Evolutionary conservation across 2,797 vertebrate species (phyloP).

Genomic region (Spinus olivaceus): DNA sequence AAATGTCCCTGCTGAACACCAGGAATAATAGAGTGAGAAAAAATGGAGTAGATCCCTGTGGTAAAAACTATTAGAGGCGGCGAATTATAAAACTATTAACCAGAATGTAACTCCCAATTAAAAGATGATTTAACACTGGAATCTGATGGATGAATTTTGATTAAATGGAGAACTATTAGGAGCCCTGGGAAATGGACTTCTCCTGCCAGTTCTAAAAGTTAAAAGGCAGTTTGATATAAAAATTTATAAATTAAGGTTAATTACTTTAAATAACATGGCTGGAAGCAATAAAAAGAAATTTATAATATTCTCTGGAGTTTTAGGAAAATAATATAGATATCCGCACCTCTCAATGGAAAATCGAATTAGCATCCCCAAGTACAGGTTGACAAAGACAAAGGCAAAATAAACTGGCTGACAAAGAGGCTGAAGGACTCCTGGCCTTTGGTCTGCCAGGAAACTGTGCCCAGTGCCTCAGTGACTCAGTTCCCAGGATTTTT

Average conservation of each 20-base stretch:
- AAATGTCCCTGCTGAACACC: conserved; percentile 73
- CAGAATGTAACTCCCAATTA: conserved; percentile 99
- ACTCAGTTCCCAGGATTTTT: background rate
- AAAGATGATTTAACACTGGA: conserved; percentile 99
- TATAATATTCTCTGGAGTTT: conserved; percentile 86
- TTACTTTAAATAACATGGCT: conserved; percentile 98
- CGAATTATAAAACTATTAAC: conserved; percentile 99
- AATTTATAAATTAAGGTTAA: conserved; percentile 99
- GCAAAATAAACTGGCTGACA: conserved; percentile 31
- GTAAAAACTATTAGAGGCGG: conserved; percentile 94
- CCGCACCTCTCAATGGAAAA: conserved; percentile 69
- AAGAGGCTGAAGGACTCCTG: background rate
- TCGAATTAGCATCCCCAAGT: conserved; percentile 51
- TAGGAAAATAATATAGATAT: conserved; percentile 80
- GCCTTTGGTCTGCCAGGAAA: background rate
- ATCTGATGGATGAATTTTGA: conserved; percentile 99
- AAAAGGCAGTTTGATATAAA: conserved; percentile 94
- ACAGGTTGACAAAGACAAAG: conserved; percentile 54
- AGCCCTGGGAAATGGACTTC: conserved; percentile 90
- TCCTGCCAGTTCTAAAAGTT: conserved; percentile 86
- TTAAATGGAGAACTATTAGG: conserved; percentile 98
- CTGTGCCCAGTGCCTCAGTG: background rate
- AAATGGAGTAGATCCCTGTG: conserved; percentile 96
- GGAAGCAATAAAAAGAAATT: conserved; percentile 85
- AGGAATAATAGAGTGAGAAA: conserved; percentile 83